A percentile compares a stretch with the other conserved stretches of the same genome.
Evolutionary conservation across 2,888 invertebrate genomes (phyloP).

Genomic region (Drosophila paramelanica): DNA sequence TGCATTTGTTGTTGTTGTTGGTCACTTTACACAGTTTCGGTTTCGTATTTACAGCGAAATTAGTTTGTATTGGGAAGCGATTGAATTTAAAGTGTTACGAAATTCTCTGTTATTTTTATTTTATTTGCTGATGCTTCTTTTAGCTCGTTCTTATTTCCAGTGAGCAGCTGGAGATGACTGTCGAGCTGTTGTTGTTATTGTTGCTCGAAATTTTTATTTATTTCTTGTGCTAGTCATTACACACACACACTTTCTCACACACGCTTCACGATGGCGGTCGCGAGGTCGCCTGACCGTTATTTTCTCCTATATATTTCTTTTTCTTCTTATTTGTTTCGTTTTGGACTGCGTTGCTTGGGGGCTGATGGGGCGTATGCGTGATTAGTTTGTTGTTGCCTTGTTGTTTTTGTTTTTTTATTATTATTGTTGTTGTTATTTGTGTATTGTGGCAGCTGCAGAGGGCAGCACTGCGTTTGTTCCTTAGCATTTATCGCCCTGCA

Average conservation of each 20-base stretch:
- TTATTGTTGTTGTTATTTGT: conserved; percentile 25
- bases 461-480: conserved; percentile 17
- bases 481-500: conserved; percentile 43
- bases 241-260: conserved; percentile 28
- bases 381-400: conserved; percentile 36
- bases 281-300: conserved; percentile 58
- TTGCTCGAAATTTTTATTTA: conserved; percentile 61
- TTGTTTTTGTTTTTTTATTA: conserved; percentile 22
- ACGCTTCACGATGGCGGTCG: conserved; percentile 25
- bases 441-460: conserved; percentile 47
- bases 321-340: conserved; percentile 23
- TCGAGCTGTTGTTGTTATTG: conserved; percentile 28
- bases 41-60: conserved; percentile 53
- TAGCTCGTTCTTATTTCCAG: conserved; percentile 19
- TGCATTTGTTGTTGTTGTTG: conserved; percentile 36
- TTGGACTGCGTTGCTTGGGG: conserved; percentile 22
- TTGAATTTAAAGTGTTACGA: conserved; percentile 22
- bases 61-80: conserved; percentile 37
- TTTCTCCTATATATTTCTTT: conserved; percentile 20
- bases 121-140: conserved; percentile 13
- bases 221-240: conserved; percentile 76
- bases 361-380: conserved; percentile 68
- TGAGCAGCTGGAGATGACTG: conserved; percentile 70
- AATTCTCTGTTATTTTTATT: conserved; percentile 28
- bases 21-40: conserved; percentile 51